These are phyloP conservation scores for Labeo calbasu DNA, from an alignment of 2,797 vertebrate genomes.

Conservation along the genomic window DNA sequence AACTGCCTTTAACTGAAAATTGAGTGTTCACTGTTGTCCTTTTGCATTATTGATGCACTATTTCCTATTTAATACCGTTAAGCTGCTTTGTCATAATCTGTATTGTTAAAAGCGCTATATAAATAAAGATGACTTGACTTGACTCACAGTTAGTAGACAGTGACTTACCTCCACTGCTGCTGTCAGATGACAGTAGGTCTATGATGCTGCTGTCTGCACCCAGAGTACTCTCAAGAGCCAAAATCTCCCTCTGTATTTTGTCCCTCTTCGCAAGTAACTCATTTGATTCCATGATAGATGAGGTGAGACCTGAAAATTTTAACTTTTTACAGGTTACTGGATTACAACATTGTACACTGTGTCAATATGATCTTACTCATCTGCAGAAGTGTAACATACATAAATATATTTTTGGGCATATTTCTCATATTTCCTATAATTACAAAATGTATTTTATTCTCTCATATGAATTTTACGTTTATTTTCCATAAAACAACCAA, in stretches of 20 bases:
- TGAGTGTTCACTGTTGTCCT: too few species aligned
- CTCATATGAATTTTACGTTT: not conserved
- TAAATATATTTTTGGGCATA: not conserved
- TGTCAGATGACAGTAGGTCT: constrained; percentile 55
- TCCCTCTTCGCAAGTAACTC: constrained; percentile 53
- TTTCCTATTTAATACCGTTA: too few species aligned
- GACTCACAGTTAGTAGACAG: not conserved
- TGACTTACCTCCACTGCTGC: constrained; percentile 54
- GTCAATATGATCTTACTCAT: too few species aligned
- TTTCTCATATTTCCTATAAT: not conserved
- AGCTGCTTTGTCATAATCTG: too few species aligned
- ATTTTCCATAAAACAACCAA: not conserved
- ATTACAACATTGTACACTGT: not conserved
- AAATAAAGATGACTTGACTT: too few species aligned
- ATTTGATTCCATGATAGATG: constrained; percentile 55
- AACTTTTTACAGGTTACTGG: not conserved
- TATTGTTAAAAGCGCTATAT: too few species aligned
- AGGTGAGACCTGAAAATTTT: constrained; percentile 19
- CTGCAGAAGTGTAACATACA: not conserved
- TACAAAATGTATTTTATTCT: not conserved
- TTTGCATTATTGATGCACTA: too few species aligned
- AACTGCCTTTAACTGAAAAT: too few species aligned
- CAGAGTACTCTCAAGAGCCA: constrained; percentile 56
- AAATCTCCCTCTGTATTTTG: constrained; percentile 60
- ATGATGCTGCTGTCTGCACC: constrained; percentile 23